phyloP scores from a whole-genome alignment of 2,113 vertebrate genomes.

The Hystrix cristata region DNA sequence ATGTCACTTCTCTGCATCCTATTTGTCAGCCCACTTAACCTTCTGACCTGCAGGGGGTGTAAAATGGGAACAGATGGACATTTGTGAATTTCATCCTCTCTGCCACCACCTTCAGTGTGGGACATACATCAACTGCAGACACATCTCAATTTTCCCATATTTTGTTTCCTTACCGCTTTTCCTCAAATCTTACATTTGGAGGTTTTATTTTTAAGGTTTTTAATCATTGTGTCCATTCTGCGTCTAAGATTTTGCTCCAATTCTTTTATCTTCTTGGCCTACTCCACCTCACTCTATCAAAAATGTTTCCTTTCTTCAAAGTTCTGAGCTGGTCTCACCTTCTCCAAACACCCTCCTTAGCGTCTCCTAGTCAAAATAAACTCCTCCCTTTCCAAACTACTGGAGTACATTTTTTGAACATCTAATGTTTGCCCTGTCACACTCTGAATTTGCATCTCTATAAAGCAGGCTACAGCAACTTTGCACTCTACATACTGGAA shows the following conservation, averaged over 20 bases:
- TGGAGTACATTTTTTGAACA: neutral
- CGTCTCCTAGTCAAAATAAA: neutral
- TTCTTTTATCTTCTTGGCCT: neutral
- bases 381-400: neutral
- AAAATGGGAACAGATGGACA: neutral
- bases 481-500: neutral
- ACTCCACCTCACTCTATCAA: neutral
- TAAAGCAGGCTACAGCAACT: neutral
- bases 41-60: neutral
- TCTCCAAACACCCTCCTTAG: neutral
- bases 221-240: neutral
- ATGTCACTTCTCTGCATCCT: neutral
- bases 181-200: slow-evolving; percentile 2
- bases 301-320: neutral
- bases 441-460: neutral
- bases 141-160: neutral
- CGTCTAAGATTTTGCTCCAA: neutral
- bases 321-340: neutral
- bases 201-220: neutral
- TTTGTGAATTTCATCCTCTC: neutral
- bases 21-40: neutral
- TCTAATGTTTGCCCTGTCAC: neutral
- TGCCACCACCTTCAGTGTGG: neutral
- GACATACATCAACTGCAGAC: neutral
- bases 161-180: neutral